Conservation (phyloP, 1,140 invertebrate genomes). For the Drosophila serrata region DNA sequence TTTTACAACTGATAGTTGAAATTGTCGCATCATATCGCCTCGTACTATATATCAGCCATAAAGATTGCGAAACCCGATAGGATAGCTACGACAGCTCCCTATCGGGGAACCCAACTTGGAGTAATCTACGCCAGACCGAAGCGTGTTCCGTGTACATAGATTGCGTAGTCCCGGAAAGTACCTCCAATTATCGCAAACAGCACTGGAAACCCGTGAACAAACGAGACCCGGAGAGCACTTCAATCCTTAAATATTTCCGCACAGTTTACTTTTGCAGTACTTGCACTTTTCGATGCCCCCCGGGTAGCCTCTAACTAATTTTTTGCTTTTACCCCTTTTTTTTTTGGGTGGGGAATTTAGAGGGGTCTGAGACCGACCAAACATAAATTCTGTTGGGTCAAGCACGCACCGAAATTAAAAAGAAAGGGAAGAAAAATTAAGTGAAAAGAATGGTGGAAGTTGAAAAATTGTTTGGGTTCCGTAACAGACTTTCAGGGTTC, state of each 20-base stretch:
- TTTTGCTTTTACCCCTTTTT: constrained; percentile 28
- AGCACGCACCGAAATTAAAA: constrained; percentile 67
- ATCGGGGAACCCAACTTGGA: constrained; percentile 15
- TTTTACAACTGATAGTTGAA: constrained; percentile 41
- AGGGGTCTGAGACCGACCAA: constrained; percentile 18
- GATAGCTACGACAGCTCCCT: constrained; percentile 3
- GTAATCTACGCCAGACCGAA: constrained; percentile 25
- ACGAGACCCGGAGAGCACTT: constrained; percentile 45
- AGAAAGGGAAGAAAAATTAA: constrained; percentile 23
- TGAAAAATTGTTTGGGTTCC: constrained; percentile 43
- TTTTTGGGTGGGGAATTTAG: neutral
- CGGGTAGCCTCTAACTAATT: constrained; percentile 36
- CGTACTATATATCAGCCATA: constrained; percentile 24
- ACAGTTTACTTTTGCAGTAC: constrained; percentile 74
- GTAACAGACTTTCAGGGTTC: constrained; percentile 20
- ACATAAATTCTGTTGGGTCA: constrained; percentile 70
- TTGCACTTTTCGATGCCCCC: constrained; percentile 67
- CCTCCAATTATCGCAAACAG: constrained; percentile 48
- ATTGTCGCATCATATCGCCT: constrained; percentile 14
- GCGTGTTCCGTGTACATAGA: constrained; percentile 21
- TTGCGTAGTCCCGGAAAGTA: constrained; percentile 17
- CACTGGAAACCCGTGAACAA: constrained; percentile 49
- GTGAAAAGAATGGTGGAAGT: constrained; percentile 30
- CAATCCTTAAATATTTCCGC: constrained; percentile 79
- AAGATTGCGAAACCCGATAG: constrained; percentile 32